These are phyloP conservation scores for Aulostomus chinensis DNA, from an alignment of 2,797 vertebrate species.

Conservation along the genomic window DNA sequence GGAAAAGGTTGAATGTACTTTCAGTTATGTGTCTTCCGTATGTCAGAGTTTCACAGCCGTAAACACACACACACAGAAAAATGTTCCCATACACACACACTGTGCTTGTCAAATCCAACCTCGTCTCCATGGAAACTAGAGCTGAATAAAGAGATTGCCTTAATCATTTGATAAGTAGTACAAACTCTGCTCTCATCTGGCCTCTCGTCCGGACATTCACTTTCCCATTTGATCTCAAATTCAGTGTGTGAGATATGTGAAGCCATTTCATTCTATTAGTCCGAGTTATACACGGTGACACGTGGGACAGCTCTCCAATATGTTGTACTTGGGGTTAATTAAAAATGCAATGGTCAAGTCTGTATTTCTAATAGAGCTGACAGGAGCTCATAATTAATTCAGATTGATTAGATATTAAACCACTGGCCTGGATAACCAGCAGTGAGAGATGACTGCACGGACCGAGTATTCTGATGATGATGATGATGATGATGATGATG, in stretches of 20 bases:
- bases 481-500: too few relatives aligned
- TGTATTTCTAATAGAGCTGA: conserved; percentile 63
- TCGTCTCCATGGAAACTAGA: conserved; percentile 77
- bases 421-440: conserved; percentile 46
- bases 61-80: conserved; percentile 13
- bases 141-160: conserved; percentile 69
- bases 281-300: conserved; percentile 49
- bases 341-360: conserved; percentile 69
- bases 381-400: conserved; percentile 62
- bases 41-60: conserved; percentile 9
- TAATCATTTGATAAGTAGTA: conserved; percentile 74
- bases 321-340: conserved; percentile 67
- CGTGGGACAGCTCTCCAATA: conserved; percentile 53
- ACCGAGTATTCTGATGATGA: too few relatives aligned
- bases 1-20: conserved; percentile 26
- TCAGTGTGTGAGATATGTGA: conserved; percentile 37
- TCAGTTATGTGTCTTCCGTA: conserved; percentile 33
- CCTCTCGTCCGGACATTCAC: conserved; percentile 36
- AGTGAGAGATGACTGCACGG: conserved; percentile 23
- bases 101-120: conserved; percentile 65
- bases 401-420: conserved; percentile 63
- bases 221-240: conserved; percentile 56
- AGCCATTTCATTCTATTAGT: conserved; percentile 57
- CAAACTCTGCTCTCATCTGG: conserved; percentile 56
- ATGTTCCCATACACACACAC: conserved; percentile 20